Conservation (phyloP, 2,113 vertebrate genomes). For the Columbina picui region DNA sequence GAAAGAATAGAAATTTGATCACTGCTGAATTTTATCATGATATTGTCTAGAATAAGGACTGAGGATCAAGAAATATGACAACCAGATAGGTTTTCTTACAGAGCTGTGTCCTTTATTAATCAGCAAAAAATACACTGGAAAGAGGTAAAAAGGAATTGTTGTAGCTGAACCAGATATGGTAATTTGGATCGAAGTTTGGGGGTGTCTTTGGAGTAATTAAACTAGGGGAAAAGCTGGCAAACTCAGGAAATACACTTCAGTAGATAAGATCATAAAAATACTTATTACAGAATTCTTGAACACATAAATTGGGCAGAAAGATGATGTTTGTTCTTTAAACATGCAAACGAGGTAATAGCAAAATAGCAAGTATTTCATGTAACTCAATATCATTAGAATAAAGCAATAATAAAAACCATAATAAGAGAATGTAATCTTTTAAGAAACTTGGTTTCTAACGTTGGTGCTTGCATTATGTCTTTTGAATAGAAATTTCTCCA, state of each 20-base stretch:
- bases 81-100: neutral
- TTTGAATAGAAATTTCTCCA: neutral
- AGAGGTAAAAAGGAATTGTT: neutral
- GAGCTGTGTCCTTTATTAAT: neutral
- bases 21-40: neutral
- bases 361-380: neutral
- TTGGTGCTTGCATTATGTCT: accelerated
- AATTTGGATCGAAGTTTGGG: neutral
- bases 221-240: neutral
- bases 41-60: neutral
- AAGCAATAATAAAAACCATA: neutral
- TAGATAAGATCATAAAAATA: neutral
- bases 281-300: neutral
- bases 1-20: constrained; percentile 42
- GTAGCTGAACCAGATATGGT: neutral
- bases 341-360: neutral
- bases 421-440: neutral
- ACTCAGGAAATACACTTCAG: neutral
- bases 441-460: neutral
- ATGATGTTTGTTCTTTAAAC: neutral
- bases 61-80: neutral
- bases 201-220: neutral
- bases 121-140: neutral
- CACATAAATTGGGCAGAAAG: neutral
- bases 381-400: neutral